These are phyloP conservation scores for Chironomus riparius DNA, from an alignment of 2,888 invertebrate species.

Conservation along the genomic window DNA sequence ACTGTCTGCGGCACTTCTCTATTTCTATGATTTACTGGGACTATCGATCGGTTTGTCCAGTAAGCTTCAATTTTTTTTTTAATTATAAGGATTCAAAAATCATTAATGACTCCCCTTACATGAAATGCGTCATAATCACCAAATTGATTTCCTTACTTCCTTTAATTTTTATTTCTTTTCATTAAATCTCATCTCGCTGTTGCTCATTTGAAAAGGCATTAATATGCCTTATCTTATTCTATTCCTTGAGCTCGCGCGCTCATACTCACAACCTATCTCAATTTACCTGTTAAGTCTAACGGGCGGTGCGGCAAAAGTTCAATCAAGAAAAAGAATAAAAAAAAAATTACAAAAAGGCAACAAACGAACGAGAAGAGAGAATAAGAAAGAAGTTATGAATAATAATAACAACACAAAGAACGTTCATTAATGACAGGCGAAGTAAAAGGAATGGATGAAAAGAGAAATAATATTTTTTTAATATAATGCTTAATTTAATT, in stretches of 20 bases:
- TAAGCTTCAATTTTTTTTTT: too few relatives aligned
- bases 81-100: too few relatives aligned
- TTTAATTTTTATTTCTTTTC: too few relatives aligned
- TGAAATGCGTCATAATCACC: too few relatives aligned
- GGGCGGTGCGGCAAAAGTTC: constrained; percentile 17
- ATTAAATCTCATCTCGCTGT: background rate
- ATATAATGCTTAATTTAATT: constrained; percentile 24
- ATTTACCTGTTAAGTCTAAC: constrained; percentile 12
- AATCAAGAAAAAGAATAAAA: background rate
- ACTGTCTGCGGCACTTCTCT: background rate
- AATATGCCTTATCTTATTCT: background rate
- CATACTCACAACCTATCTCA: constrained; percentile 11
- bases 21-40: background rate
- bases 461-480: background rate
- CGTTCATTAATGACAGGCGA: constrained; percentile 17
- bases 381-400: background rate
- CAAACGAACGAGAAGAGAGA: background rate
- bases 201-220: background rate
- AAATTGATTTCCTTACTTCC: too few relatives aligned
- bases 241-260: background rate
- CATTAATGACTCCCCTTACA: too few relatives aligned
- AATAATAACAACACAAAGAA: constrained; percentile 11
- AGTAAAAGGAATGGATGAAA: background rate
- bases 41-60: too few relatives aligned
- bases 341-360: too few relatives aligned